These are phyloP conservation scores for Abscondita cerata DNA, from an alignment of 2,888 invertebrate genomes.

Conservation along the genomic window DNA sequence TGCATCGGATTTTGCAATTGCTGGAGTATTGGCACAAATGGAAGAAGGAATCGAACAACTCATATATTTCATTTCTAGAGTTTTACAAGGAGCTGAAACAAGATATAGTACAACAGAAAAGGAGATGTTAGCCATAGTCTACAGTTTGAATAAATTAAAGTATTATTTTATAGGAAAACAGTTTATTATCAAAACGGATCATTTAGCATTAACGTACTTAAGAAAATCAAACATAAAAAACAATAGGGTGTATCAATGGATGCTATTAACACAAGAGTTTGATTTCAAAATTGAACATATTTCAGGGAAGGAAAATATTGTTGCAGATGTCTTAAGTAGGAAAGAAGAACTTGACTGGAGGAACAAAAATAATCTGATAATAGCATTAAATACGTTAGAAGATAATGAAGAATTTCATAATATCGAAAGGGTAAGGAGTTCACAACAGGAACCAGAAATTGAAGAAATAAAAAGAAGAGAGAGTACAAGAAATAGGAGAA, in stretches of 20 bases:
- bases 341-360: neutral
- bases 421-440: neutral
- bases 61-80: no score
- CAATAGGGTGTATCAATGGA: slow-evolving; percentile 12
- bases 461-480: neutral
- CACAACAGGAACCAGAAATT: neutral
- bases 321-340: neutral
- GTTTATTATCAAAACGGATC: slow-evolving; percentile 12
- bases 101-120: slow-evolving; percentile 15
- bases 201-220: neutral
- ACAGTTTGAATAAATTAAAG: neutral
- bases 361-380: neutral
- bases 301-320: neutral
- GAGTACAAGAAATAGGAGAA: no score
- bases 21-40: no score
- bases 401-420: neutral
- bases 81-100: neutral
- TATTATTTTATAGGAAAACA: slow-evolving; percentile 15
- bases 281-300: slow-evolving; percentile 8
- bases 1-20: no score
- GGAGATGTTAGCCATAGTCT: slow-evolving; percentile 19
- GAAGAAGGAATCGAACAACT: no score
- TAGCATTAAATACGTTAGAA: neutral
- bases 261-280: slow-evolving; percentile 10
- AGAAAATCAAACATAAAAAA: slow-evolving; percentile 7